These are phyloP conservation scores for Hydropsyche betteni DNA, from an alignment of 2,888 invertebrate species.

Conservation along the genomic window DNA sequence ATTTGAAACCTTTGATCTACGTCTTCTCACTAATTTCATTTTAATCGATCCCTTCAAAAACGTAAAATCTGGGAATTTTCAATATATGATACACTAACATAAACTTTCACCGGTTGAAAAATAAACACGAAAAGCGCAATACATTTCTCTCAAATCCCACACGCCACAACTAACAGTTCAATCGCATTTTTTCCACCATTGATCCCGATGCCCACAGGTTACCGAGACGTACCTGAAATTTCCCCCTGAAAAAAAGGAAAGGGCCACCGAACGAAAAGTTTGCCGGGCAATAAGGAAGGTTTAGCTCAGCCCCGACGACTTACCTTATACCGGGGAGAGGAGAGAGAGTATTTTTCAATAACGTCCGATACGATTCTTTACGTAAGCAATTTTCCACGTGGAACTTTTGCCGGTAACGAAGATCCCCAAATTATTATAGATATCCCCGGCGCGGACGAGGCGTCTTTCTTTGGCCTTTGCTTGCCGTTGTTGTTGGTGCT, in stretches of 20 bases:
- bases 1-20: too few relatives aligned
- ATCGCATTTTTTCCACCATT: too few relatives aligned
- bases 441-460: constrained; percentile 45
- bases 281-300: constrained; percentile 50
- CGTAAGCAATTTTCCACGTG: constrained; percentile 49
- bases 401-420: constrained; percentile 50
- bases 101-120: too few relatives aligned
- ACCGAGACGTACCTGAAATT: neutral
- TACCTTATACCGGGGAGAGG: neutral
- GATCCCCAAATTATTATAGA: constrained; percentile 52
- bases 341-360: constrained; percentile 52
- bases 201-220: too few relatives aligned
- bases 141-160: too few relatives aligned
- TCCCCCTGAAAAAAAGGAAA: neutral
- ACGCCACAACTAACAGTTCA: too few relatives aligned
- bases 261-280: constrained; percentile 32
- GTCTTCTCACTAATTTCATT: too few relatives aligned
- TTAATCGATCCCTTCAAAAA: too few relatives aligned
- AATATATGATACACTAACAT: too few relatives aligned
- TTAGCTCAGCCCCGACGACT: constrained; percentile 36
- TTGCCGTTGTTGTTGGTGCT: neutral
- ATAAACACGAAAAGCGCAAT: too few relatives aligned
- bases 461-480: neutral
- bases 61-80: too few relatives aligned
- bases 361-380: constrained; percentile 51